phyloP scores from a whole-genome alignment of 2,888 invertebrate species.

The Odontocolon sp. region DNA sequence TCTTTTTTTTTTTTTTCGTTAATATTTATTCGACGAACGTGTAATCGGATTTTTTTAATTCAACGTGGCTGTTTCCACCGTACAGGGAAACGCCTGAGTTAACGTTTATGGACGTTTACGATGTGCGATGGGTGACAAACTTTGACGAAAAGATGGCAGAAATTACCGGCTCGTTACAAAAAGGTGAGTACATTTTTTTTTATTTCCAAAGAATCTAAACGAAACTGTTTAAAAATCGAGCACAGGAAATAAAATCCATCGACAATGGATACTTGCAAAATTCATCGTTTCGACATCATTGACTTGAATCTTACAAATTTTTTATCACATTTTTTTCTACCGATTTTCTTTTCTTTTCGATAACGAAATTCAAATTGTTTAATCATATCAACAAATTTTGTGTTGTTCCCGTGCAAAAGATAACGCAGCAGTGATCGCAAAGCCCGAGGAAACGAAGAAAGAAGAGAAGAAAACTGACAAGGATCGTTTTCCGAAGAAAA shows the following conservation, averaged over 20 bases:
- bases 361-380: neutral
- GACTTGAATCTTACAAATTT: neutral
- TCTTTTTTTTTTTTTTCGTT: neutral
- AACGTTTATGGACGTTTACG: slow-evolving; percentile 80
- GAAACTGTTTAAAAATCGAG: too few species aligned
- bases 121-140: slow-evolving; percentile 79
- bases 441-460: slow-evolving; percentile 69
- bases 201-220: too few species aligned
- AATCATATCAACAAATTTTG: too few species aligned
- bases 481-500: slow-evolving; percentile 67
- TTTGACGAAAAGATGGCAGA: slow-evolving; percentile 79
- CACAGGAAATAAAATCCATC: neutral
- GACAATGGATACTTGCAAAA: neutral
- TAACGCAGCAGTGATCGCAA: slow-evolving; percentile 55
- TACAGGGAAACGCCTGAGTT: slow-evolving; percentile 81
- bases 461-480: slow-evolving; percentile 73
- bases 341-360: neutral
- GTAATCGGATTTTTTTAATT: too few species aligned
- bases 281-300: neutral
- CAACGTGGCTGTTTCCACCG: slow-evolving; percentile 72
- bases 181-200: slow-evolving; percentile 74
- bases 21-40: slow-evolving; percentile 54
- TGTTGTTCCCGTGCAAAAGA: too few species aligned
- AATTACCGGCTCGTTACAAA: slow-evolving; percentile 70
- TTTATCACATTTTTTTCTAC: neutral